These are phyloP conservation scores for Pygocentrus nattereri DNA, from an alignment of 2,797 vertebrate species.

Conservation along the genomic window DNA sequence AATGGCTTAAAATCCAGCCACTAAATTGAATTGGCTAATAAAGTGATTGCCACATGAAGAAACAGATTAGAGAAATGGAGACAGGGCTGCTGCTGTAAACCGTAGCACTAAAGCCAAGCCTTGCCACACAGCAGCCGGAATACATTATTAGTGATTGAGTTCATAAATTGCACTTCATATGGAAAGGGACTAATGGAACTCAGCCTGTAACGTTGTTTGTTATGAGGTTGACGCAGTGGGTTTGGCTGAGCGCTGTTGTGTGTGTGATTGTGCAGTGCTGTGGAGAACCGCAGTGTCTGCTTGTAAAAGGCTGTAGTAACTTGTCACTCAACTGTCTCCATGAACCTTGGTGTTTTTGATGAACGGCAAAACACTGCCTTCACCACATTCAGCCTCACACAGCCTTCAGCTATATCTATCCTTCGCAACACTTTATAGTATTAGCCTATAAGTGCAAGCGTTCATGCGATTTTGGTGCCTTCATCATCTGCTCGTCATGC, in stretches of 20 bases:
- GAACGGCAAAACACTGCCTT: slow-evolving; percentile 30
- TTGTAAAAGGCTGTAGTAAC: slow-evolving; percentile 54
- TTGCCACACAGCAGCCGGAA: slow-evolving; percentile 40
- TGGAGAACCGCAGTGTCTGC: slow-evolving; percentile 29
- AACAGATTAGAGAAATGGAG: slow-evolving; percentile 78
- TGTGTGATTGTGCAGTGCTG: slow-evolving; percentile 25
- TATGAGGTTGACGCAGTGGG: slow-evolving; percentile 37
- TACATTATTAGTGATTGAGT: slow-evolving; percentile 36
- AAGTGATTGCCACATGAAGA: slow-evolving; percentile 74
- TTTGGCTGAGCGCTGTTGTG: slow-evolving; percentile 15
- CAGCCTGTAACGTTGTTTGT: slow-evolving; percentile 38
- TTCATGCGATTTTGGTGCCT: neutral
- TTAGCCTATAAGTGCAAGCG: neutral
- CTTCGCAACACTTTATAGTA: slow-evolving; percentile 14
- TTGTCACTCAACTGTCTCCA: slow-evolving; percentile 52
- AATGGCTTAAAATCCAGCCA: slow-evolving; percentile 51
- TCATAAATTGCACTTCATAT: slow-evolving; percentile 49
- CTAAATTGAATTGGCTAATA: slow-evolving; percentile 78
- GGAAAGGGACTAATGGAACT: slow-evolving; percentile 53
- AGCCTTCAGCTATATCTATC: slow-evolving; percentile 40
- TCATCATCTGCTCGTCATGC: neutral
- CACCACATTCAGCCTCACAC: slow-evolving; percentile 31
- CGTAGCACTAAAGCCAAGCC: slow-evolving; percentile 32
- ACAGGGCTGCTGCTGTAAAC: slow-evolving; percentile 39
- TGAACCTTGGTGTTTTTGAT: slow-evolving; percentile 52